Evolutionary conservation across 2,888 invertebrate genomes (phyloP), one percentile per base, ranked within the genome.

Genomic region (Eucera pruinosa): DNA sequence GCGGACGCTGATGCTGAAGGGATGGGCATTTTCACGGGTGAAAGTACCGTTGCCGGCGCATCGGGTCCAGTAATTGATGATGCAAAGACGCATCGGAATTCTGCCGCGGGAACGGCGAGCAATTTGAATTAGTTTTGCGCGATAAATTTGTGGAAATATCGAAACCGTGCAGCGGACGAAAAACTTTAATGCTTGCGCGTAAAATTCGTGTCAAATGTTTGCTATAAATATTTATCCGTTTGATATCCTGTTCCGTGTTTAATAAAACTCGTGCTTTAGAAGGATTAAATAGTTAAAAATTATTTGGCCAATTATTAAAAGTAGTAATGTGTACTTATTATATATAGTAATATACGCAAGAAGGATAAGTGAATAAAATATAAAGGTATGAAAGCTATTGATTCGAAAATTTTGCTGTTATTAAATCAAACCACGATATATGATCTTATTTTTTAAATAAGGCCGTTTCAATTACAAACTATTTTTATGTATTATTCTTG

Each of bases 31-130:
- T 77, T 77, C 74, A 74, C 77, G 77, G 74, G 6, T 77, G 74
- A 74, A 64, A 58, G 47, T 64, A 64, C 60, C 43, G 41, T 15
- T 27, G 15, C 11, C 41, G 23, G 68, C 20, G 64, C 62, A 68
- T 74, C 73, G 50, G 62, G 39, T 13, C 6, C 39, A 23, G 71
- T 74, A 74, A 74, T 74, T 58, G 71, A 71, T 74, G 74, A 71
- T 71, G 64, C 71, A 64, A 74, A 71, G 74, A 74, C 71, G 71
- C 71, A 74, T 74, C 50, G 74, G 74, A 74, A 74, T 74, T 74
- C 64, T 50, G 54, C 41, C 43, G 62, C 48, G 15, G 73, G 41
- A 47, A 61, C 54, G 47, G 20, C 47, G 20, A 47, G 47, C 62
- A 36, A 71, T 74, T 74, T 64, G 71, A 64, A 74, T 74, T 73